These are phyloP conservation scores for Sisor rabdophorus DNA, from an alignment of 2,113 vertebrate genomes.

Conservation along the genomic window DNA sequence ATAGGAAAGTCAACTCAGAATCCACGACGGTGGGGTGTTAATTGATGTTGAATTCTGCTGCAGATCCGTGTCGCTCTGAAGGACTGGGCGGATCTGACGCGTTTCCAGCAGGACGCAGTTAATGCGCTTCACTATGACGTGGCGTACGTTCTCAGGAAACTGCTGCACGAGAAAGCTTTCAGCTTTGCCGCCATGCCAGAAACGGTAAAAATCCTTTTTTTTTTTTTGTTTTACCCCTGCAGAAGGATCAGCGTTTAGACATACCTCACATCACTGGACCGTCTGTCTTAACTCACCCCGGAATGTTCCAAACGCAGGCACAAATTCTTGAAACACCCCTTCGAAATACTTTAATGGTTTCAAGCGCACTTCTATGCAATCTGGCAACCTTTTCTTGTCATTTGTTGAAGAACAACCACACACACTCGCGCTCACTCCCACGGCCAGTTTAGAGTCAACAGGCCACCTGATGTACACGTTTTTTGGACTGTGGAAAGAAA, in stretches of 20 bases:
- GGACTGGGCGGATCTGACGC: conserved; percentile 81
- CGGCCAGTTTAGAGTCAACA: no score
- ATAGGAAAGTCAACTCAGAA: no score
- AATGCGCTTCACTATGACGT: conserved; percentile 82
- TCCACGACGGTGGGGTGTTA: no score
- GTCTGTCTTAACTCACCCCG: not conserved
- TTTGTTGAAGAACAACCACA: no score
- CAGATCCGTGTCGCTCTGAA: conserved; percentile 85
- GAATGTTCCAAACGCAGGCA: not conserved
- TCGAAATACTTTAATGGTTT: not conserved
- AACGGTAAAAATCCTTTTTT: conserved; percentile 65
- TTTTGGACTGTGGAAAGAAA: no score
- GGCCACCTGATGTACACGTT: no score
- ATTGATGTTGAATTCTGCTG: not conserved
- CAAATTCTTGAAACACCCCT: not conserved
- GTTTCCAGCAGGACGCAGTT: conserved; percentile 79
- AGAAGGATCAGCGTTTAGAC: not conserved
- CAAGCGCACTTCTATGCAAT: no score
- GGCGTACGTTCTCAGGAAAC: conserved; percentile 74
- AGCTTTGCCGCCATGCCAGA: conserved; percentile 85
- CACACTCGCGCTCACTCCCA: no score
- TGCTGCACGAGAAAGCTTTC: conserved; percentile 80
- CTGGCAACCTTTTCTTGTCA: no score
- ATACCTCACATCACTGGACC: no score
- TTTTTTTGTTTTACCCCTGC: not conserved